Evolutionary conservation across 2,113 vertebrate species (phyloP).

Genomic region (Argyrosomus japonicus): DNA sequence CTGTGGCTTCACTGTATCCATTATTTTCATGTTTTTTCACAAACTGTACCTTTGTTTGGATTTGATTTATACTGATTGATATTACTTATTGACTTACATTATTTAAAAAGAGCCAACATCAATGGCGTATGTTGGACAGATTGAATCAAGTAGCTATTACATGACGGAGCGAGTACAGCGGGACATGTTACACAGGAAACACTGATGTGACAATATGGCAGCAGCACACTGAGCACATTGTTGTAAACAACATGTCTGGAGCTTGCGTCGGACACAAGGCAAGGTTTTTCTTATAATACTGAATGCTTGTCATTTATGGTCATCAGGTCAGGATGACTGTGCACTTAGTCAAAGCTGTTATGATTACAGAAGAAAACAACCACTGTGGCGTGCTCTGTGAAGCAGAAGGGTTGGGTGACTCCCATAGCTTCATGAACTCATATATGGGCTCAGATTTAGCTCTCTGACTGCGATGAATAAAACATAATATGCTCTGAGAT

Average conservation of each 20-base stretch:
- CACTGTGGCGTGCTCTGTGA: constrained; percentile 2
- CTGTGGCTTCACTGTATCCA: constrained; percentile 29
- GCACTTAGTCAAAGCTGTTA: constrained; percentile 57
- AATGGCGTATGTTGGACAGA: neutral
- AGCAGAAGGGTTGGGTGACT: constrained; percentile 22
- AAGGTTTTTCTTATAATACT: neutral
- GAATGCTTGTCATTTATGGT: constrained; percentile 37
- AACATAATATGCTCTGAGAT: constrained; percentile 6
- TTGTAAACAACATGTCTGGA: constrained; percentile 33
- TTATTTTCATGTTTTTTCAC: constrained; percentile 31
- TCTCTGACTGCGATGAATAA: constrained; percentile 39
- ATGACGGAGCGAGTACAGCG: neutral
- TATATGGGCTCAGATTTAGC: constrained; percentile 22
- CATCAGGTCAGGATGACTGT: constrained; percentile 47
- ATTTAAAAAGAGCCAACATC: neutral
- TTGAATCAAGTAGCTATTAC: neutral
- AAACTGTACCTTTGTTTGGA: constrained; percentile 6
- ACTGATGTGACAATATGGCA: neutral
- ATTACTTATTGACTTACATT: neutral
- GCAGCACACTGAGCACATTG: neutral
- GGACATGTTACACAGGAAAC: neutral
- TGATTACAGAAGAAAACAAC: constrained; percentile 43
- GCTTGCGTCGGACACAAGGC: neutral
- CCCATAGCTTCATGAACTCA: constrained; percentile 6
- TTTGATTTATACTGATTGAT: constrained; percentile 13